Base-by-base conservation (phyloP, 2,888 invertebrate genomes). In the Polyommatus iphigenia region DNA sequence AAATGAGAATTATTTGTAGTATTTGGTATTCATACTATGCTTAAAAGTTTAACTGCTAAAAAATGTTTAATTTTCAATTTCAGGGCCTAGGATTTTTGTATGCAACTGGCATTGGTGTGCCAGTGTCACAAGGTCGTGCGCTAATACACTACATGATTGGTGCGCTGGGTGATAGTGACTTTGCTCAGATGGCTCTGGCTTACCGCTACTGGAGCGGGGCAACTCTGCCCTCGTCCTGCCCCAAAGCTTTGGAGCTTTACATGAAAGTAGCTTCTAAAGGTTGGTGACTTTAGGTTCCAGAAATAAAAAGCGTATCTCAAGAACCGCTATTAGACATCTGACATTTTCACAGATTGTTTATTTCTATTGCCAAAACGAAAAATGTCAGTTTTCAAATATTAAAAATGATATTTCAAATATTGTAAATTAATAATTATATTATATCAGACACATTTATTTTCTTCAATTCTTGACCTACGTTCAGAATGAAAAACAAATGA, bases 121-220 rank as follows among this genome's bases (percentile, higher is more conserved):
- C 98, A 81, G 97, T 98, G 0, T 98, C 98, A 79, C 98, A 98
- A 87, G 96, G 98, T 0, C 95, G 96, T 85, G 98, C 99, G 0
- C 91, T 99, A 24, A 95, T 99, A 0, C 98, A 99, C 92, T 98
- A 99, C 88, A 98, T 97, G 0, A 95, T 99, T 85, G 98, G 97
- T 5, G 98, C 99, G 0, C 89, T 98, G 0, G 99, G 98, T 0
- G 99, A 98, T 78, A 98, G 98, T 86, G 96, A 97, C 29, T 96
- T 97, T 93, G 99, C 99, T 0, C 99, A 99, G 94, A 99, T 99
- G 99, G 98, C 98, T 29, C 92, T 99, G 79, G 99, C 98, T 0
- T 99, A 99, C 93, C 96, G 99, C 0, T 96, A 98, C 92, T 98
- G 97, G 96, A 96, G 97, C 32, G 99, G 99, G 0, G 96, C 98